Evolutionary conservation across 2,113 vertebrate species (phyloP), one percentile per base, ranked within the genome.

Genomic region (Sylvia atricapilla): DNA sequence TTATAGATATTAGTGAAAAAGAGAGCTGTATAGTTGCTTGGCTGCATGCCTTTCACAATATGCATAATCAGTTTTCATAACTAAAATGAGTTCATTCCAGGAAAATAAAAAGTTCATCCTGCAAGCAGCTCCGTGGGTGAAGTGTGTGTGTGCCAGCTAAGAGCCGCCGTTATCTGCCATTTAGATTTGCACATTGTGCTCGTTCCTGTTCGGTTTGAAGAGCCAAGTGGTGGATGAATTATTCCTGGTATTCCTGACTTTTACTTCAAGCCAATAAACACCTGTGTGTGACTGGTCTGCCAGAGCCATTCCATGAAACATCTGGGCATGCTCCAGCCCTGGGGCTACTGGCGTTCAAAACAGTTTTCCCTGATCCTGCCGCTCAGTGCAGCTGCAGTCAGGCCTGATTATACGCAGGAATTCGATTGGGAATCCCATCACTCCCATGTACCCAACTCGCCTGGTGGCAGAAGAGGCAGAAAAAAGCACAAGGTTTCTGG

Each of bases 211-310:
- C 53, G 73, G 55, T 67, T 53, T 53, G 84, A 96, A 84, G 28
- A 93, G 74, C 93, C 89, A 89, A 89, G 81, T 53, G 62, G 69
- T 64, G 53, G 84, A 94, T 89, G 89, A 89, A 87, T 93, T 93
- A 89, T 94, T 93, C 90, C 50, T 53, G 60, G 75, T 92, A 92
- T 95, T 90, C 75, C 88, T 55, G 90, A 90, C 69, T 93, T 94
- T 86, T 83, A 86, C 88, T 93, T 95, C 79, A 83, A 95, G 84
- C 94, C 91, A 95, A 95, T 93, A 95, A 97, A 92, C 95, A 96
- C 93, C 92, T 96, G 82, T 88, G 95, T 56, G 88, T 0, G 4
- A 88, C 89, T n/a, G 72, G 90, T 72, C 91, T 90, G 95, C 77
- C 73, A 10, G 89, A 90, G 76, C 84, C 47, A 10, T 92, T 95